Evolutionary conservation across 2,888 invertebrate species (phyloP).

Genomic region (Gibbula magus): DNA sequence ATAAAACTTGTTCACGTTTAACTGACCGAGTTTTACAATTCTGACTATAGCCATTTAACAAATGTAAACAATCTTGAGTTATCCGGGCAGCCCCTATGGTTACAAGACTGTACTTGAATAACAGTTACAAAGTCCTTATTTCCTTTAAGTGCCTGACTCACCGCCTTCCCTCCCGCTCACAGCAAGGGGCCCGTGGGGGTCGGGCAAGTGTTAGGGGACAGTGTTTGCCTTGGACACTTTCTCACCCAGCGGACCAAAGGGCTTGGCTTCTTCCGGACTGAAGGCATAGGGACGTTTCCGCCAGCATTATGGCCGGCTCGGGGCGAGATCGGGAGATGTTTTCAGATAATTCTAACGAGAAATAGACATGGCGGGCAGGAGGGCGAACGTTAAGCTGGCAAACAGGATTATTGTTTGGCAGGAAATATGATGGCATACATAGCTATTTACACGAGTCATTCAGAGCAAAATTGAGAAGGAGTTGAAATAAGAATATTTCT

Average conservation of each 20-base stretch:
- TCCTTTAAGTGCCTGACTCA: too few species aligned
- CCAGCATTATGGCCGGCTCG: neutral
- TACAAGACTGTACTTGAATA: too few species aligned
- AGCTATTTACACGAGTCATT: neutral
- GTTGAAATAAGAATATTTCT: neutral
- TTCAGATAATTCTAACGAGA: constrained; percentile 22
- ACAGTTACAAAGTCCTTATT: too few species aligned
- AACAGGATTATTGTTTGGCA: constrained; percentile 12
- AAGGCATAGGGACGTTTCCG: neutral
- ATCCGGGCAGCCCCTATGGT: too few species aligned
- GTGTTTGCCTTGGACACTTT: neutral
- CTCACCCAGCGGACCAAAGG: neutral
- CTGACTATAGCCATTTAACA: too few species aligned
- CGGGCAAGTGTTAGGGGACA: neutral
- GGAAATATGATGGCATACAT: constrained; percentile 22
- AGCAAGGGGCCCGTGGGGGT: too few species aligned
- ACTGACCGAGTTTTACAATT: too few species aligned
- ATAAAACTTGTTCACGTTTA: too few species aligned
- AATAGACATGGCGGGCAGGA: constrained; percentile 1
- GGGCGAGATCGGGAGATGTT: constrained; percentile 7
- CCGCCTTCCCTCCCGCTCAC: too few species aligned
- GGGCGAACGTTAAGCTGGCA: neutral
- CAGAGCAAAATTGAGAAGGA: neutral
- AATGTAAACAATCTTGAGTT: too few species aligned
- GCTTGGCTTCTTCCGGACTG: constrained; percentile 1